Evolutionary conservation across 2,888 invertebrate species (phyloP), one percentile per base, ranked within the genome.

Genomic region (Mesorhabditis sp.): DNA sequence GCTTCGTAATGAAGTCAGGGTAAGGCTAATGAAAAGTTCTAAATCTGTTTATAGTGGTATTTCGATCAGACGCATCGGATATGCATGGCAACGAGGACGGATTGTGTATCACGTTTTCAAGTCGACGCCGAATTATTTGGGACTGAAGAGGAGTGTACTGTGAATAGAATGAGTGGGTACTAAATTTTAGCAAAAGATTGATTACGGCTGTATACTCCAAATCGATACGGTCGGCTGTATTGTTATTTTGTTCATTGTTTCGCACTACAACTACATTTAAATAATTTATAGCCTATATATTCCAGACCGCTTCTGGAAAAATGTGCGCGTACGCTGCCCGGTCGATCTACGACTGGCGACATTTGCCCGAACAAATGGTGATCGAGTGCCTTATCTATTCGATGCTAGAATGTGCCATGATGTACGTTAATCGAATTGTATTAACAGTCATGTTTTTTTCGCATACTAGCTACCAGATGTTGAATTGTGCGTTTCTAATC

Each of bases 321-420:
- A 50, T n/a, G n/a, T 50, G 7, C 58, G 58, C 58, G 58, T 50
- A n/a, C 58, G 58, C n/a, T 50, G 58, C n/a, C 58, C 58, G 58
- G 58, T 50, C 58, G 58, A 50, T 50, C 58, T 50, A 13, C 58
- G 58, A 50, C 7, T 50, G 58, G 58, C 58, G 58, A 50, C 58
- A 13, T 50, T 50, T 50, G n/a, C 7, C 7, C 58, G 58, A 50
- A 50, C 58, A n/a, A 50, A 50, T 50, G 58, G 58, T n/a, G 58
- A 50, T 50, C 58, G 58, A 1, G 58, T 50, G 7, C 58, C 58
- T 50, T 50, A 13, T 50, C 58, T 50, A 13, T 50, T 50, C 58
- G 7, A 10, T 13, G 58, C 58, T 10, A n/a, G n/a, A 50, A 50
- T 50, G 58, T 50, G 58, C n/a, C 58, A 50, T 50, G 7, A 10